Evolutionary conservation across 2,888 invertebrate species (phyloP), one percentile per base, ranked within the genome.

Genomic region (Orthonevra nobilis): DNA sequence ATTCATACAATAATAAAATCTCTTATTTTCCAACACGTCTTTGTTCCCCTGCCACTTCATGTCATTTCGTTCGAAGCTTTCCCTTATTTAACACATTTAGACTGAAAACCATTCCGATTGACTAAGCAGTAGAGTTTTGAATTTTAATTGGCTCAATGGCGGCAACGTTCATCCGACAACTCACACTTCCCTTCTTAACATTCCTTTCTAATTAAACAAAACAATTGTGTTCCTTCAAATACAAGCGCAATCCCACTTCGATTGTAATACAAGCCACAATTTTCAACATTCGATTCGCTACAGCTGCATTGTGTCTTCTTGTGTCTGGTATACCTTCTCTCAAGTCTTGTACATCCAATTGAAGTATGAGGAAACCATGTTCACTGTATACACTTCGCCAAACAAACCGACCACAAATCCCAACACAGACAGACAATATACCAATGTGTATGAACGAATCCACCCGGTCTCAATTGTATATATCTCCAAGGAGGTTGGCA

Each of bases 391-490:
- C 36, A 52, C 40, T 15, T 1, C 34, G 28, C n/a, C n/a, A n/a
- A n/a, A n/a, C n/a, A n/a, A n/a, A 34, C n/a, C 34, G 40, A 48
- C 69, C 69, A 63, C 68, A 69, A 75, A 69, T 75, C 56, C 75
- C 63, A 69, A 56, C 69, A 56, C 69, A 75, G 75, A 63, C 63
- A 69, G 75, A 60, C 68, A 61, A 54, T 7, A 56, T 42, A n/a
- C 9, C 23, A 14, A 23, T 48, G 28, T 26, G 23, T 20, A 50
- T 7, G 28, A 38, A 19, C 30, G 5, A n/a, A n/a, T 40, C 28
- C 38, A 36, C 28, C 14, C 44, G 10, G 10, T 44, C 30, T n/a
- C n/a, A n/a, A n/a, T n/a, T n/a, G n/a, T 23, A 9, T 56, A 42
- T 56, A 50, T 58, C 50, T 56, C 56, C 69, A 46, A 61, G 74